Evolutionary conservation across 2,888 invertebrate genomes (phyloP), one percentile per base, ranked within the genome.

Genomic region (Acrobasis repandana): DNA sequence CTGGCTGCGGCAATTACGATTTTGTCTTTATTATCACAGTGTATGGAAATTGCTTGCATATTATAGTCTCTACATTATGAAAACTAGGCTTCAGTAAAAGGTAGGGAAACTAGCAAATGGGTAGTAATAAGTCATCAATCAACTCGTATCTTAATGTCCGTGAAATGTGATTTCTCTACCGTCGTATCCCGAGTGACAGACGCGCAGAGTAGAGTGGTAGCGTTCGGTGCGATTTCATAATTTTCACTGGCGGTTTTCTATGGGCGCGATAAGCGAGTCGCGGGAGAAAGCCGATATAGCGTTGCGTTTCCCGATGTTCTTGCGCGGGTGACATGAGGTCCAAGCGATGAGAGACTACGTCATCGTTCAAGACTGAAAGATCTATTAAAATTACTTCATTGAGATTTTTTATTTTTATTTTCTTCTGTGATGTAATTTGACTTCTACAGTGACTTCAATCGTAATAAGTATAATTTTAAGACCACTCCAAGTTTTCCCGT

Each of bases 281-380:
- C 75, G 70, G 77, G 88, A 86, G 90, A 90, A 90, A 90, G 90
- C 86, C 75, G 84, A 82, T 81, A 79, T 80, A 79, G 79, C 77
- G 82, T 80, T 81, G 82, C 80, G 77, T 87, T 89, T 86, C 80
- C 85, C 82, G 81, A 82, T 82, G 80, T 82, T 84, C 83, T 84
- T 82, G 78, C 79, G 72, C 74, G 73, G 68, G 65, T 61, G 64
- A 5, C 6, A 28, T 28, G 28, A 5, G 28, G 28, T 28, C 28
- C 28, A 28, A 28, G 28, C 28, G 28, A 28, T 28, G 8, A 28
- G 28, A 28, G 28, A 28, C n/a, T n/a, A n/a, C n/a, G n/a, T n/a
- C n/a, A n/a, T n/a, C n/a, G n/a, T n/a, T n/a, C n/a, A n/a, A n/a
- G n/a, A n/a, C n/a, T n/a, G n/a, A n/a, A n/a, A n/a, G n/a, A n/a